Evolutionary conservation across 2,888 invertebrate species (phyloP).

Genomic region (Alloplasta piceator): DNA sequence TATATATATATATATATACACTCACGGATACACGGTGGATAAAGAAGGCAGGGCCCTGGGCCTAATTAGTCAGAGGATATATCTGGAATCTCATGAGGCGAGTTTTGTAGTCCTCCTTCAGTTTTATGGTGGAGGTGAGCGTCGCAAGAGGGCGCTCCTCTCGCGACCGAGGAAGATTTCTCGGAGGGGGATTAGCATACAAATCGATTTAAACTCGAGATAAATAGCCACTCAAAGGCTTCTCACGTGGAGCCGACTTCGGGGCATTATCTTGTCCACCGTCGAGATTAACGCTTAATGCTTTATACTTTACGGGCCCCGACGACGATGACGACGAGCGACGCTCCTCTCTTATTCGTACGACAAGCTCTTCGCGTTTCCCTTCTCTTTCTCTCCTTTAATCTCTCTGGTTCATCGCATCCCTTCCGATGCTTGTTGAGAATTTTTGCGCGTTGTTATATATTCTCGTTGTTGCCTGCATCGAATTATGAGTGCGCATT

Average conservation of each 20-base stretch:
- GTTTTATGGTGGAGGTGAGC: conserved; percentile 78
- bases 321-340: conserved; percentile 53
- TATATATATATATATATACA: conserved; percentile 1
- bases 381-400: conserved; percentile 26
- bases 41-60: conserved; percentile 74
- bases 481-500: neutral
- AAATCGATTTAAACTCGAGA: conserved; percentile 84
- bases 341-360: conserved; percentile 65
- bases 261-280: conserved; percentile 82
- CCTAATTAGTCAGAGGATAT: conserved; percentile 83
- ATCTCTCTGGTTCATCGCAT: conserved; percentile 23
- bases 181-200: conserved; percentile 82
- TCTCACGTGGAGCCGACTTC: conserved; percentile 81
- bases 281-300: conserved; percentile 82
- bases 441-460: conserved; percentile 47
- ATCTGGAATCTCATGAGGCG: conserved; percentile 82
- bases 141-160: conserved; percentile 67
- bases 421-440: conserved; percentile 64
- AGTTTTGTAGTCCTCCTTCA: conserved; percentile 82
- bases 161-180: conserved; percentile 78
- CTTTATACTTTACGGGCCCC: conserved; percentile 81
- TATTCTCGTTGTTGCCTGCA: conserved; percentile 36
- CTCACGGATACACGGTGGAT: conserved; percentile 26
- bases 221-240: conserved; percentile 83
- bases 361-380: conserved; percentile 56